phyloP scores from a whole-genome alignment of 2,113 vertebrate genomes.

The Herpailurus yagouaroundi region DNA sequence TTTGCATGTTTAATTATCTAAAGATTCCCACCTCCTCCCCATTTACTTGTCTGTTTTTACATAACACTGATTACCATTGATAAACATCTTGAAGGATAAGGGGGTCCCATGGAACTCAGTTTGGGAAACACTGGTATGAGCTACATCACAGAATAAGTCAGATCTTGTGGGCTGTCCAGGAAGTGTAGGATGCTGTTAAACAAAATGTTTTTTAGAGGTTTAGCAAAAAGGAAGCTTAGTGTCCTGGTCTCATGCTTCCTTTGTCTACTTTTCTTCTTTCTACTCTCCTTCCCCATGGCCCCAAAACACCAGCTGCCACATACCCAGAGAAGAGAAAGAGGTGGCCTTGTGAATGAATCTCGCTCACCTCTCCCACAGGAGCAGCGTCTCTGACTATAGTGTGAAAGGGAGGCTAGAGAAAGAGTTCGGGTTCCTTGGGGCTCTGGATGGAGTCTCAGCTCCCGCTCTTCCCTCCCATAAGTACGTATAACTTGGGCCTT shows the following conservation, averaged over 20 bases:
- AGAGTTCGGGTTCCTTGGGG: not conserved
- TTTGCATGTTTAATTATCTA: not conserved
- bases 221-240: not conserved
- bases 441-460: not conserved
- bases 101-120: not conserved
- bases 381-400: not conserved
- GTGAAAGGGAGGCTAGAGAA: not conserved
- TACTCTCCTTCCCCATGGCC: not conserved
- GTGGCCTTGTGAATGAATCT: accelerated
- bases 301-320: not conserved
- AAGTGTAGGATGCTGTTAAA: not conserved
- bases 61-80: not conserved
- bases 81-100: not conserved
- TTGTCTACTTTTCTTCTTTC: not conserved
- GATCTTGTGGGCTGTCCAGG: not conserved
- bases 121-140: not conserved
- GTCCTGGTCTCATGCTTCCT: not conserved
- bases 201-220: not conserved
- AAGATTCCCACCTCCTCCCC: not conserved
- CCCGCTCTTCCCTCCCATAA: not conserved
- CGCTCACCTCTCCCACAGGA: accelerated
- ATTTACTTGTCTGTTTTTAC: not conserved
- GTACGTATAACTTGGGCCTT: not conserved
- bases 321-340: not conserved
- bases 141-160: not conserved